A percentile compares a stretch with the other conserved stretches of the same genome.
phyloP scores from a whole-genome alignment of 2,888 invertebrate species.

The Dione juno region DNA sequence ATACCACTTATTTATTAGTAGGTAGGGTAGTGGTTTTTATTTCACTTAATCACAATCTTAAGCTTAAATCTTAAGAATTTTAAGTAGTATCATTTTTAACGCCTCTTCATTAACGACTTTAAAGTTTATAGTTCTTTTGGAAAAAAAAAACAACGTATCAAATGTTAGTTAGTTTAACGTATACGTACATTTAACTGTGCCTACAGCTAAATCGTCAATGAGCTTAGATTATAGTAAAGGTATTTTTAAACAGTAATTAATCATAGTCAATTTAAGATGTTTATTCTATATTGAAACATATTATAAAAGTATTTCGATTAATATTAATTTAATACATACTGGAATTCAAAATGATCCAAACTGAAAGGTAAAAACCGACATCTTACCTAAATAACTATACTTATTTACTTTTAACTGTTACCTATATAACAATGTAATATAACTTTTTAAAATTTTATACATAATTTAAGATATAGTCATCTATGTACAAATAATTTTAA shows the following conservation, averaged over 20 bases:
- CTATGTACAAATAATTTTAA: no score
- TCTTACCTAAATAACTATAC: no score
- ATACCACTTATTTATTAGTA: not conserved
- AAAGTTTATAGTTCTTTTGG: constrained; percentile 43
- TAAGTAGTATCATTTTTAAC: not conserved
- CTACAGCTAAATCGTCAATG: constrained; percentile 49
- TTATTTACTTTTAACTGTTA: no score
- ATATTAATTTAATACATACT: no score
- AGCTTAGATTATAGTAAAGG: constrained; percentile 43
- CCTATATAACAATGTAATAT: no score
- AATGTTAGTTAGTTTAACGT: constrained; percentile 49
- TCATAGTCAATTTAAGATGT: not conserved
- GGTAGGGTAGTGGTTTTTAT: not conserved
- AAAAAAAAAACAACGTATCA: constrained; percentile 41
- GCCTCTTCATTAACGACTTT: constrained; percentile 30
- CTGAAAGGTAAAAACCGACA: no score
- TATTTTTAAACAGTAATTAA: constrained; percentile 22
- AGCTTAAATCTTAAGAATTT: no score
- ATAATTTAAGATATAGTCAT: no score
- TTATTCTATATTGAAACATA: not conserved
- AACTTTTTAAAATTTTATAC: no score
- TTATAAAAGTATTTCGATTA: not conserved
- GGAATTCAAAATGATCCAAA: no score
- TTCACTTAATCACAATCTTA: no score
- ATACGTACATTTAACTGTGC: constrained; percentile 48